Evolutionary conservation across 2,113 vertebrate species (phyloP).

Genomic region (Chaenogobius annularis): DNA sequence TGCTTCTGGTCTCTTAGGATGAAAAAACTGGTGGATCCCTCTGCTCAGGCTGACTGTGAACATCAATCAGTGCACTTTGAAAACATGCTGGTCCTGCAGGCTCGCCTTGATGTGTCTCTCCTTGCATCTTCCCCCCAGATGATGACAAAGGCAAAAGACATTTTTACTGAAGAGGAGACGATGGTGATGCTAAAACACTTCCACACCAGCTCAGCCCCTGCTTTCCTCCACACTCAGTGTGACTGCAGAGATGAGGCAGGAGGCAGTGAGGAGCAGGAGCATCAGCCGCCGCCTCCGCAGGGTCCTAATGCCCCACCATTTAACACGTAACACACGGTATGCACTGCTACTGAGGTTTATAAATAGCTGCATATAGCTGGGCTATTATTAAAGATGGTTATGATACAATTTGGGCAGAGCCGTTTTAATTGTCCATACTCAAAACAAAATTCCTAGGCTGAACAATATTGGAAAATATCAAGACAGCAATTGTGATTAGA

Average conservation of each 20-base stretch:
- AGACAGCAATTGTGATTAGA: not conserved
- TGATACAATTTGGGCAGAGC: not conserved
- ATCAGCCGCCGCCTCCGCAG: constrained; percentile 45
- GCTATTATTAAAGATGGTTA: not conserved
- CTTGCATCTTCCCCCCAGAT: constrained; percentile 60
- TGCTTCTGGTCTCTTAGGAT: constrained; percentile 62
- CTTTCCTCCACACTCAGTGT: constrained; percentile 65
- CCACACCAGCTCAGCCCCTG: constrained; percentile 57
- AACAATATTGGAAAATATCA: not conserved
- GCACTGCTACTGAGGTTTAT: not conserved
- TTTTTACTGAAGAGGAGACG: constrained; percentile 39
- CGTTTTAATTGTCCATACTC: not conserved
- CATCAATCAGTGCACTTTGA: constrained; percentile 60
- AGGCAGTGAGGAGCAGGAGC: constrained; percentile 62
- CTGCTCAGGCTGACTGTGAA: constrained; percentile 48
- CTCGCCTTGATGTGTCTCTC: constrained; percentile 42
- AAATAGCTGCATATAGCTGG: not conserved
- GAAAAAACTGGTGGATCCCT: constrained; percentile 51
- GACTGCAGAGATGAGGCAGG: constrained; percentile 78
- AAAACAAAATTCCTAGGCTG: no score
- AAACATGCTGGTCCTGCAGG: constrained; percentile 46
- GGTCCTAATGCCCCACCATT: constrained; percentile 72
- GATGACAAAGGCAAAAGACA: constrained; percentile 49
- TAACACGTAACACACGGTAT: not conserved
- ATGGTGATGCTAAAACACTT: constrained; percentile 58